Evolutionary conservation across 1,140 invertebrate species (phyloP).

Genomic region (roundworm (Caenorhabditis elegans)): WBcel235 BX284602.5:13547501-13548000

Average conservation of each 20-base stretch:
- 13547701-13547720: too few species aligned
- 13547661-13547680: too few species aligned
- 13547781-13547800: not conserved
- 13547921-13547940: not conserved
- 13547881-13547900: too few species aligned
- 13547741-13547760: not conserved
- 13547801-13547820: too few species aligned
- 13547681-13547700: too few species aligned
- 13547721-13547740: too few species aligned
- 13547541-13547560: not conserved
- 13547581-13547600: not conserved
- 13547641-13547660: too few species aligned
- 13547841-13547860: too few species aligned
- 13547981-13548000: conserved; percentile 58
- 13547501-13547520: not conserved
- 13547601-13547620: conserved; percentile 7
- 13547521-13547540: conserved; percentile 23
- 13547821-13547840: too few species aligned
- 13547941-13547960: not conserved
- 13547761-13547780: not conserved
- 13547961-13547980: conserved; percentile 52
- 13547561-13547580: not conserved
- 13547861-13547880: too few species aligned
- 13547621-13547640: not conserved
- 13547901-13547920: too few species aligned